phyloP scores from a whole-genome alignment of 2,888 invertebrate species.

The Tetragnatha montana region DNA sequence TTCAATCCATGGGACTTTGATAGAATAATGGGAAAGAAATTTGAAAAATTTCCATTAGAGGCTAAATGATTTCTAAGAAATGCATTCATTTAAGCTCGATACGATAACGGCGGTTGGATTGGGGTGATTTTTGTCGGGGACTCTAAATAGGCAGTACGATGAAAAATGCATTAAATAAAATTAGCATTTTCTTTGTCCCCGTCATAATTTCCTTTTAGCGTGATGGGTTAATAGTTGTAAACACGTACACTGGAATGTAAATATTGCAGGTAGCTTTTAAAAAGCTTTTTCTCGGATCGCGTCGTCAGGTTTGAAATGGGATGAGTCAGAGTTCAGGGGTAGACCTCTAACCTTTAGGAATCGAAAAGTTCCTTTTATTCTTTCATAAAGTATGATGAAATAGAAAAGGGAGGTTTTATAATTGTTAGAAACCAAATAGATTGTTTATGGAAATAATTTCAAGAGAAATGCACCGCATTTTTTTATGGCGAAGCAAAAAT shows the following conservation, averaged over 20 bases:
- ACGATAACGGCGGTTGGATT: neutral
- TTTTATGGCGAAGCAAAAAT: too few species aligned
- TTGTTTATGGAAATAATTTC: too few species aligned
- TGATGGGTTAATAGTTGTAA: slow-evolving; percentile 21
- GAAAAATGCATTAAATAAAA: slow-evolving; percentile 44
- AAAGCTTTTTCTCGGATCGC: neutral
- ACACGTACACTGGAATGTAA: slow-evolving; percentile 22
- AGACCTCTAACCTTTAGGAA: neutral
- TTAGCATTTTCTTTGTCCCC: slow-evolving; percentile 26
- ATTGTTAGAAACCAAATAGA: too few species aligned
- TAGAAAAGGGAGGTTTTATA: too few species aligned
- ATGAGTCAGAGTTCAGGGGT: neutral
- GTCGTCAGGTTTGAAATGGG: neutral
- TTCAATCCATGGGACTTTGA: neutral
- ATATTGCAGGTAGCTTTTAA: neutral
- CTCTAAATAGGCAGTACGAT: neutral
- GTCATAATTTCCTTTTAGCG: slow-evolving; percentile 38
- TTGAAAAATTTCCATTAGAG: slow-evolving; percentile 15
- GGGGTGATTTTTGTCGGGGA: neutral
- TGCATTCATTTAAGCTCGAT: neutral
- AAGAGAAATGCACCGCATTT: too few species aligned
- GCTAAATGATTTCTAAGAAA: slow-evolving; percentile 2
- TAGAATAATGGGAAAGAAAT: neutral
- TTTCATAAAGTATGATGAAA: too few species aligned
- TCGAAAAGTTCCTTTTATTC: too few species aligned